Percentiles rank a stretch among this genome's conserved stretches.
These are phyloP conservation scores for Meloidogyne floridensis DNA, from an alignment of 1,140 invertebrate genomes.

Conservation along the genomic window DNA sequence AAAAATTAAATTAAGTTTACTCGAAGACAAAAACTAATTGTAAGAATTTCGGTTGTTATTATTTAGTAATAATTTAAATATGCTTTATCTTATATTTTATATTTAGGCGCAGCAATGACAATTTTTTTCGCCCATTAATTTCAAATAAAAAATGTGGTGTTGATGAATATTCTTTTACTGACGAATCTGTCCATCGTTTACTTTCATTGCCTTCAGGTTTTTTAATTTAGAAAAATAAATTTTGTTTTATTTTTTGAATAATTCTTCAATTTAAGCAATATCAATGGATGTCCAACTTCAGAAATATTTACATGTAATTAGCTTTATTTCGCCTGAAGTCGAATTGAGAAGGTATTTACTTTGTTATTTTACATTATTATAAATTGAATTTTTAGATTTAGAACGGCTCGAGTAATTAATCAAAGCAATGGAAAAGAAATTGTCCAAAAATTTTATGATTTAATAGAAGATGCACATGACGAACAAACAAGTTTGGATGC, in stretches of 20 bases:
- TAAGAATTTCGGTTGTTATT: too few species aligned
- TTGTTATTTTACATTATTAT: background rate
- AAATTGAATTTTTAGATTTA: conserved; percentile 15
- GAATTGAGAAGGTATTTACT: conserved; percentile 25
- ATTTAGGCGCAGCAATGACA: background rate
- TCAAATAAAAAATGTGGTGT: conserved; percentile 18
- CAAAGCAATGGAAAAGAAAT: background rate
- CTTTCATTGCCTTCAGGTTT: conserved; percentile 17
- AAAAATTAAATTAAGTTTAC: too few species aligned
- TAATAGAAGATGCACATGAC: conserved; percentile 19
- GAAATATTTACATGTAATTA: conserved; percentile 25
- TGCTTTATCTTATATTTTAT: background rate
- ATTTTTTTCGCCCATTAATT: conserved; percentile 8
- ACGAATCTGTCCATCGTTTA: conserved; percentile 11
- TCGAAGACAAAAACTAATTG: too few species aligned
- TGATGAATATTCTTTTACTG: conserved; percentile 10
- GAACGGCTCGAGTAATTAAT: background rate
- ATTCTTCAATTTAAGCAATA: conserved; percentile 21
- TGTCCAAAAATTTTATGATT: conserved; percentile 14
- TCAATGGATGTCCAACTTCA: conserved; percentile 28
- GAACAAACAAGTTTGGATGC: background rate
- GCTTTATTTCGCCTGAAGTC: conserved; percentile 24
- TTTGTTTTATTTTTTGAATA: background rate
- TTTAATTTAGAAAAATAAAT: background rate
- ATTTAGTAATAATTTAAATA: background rate